phyloP scores from a whole-genome alignment of 2,888 invertebrate species.

The Agrypnus murinus region DNA sequence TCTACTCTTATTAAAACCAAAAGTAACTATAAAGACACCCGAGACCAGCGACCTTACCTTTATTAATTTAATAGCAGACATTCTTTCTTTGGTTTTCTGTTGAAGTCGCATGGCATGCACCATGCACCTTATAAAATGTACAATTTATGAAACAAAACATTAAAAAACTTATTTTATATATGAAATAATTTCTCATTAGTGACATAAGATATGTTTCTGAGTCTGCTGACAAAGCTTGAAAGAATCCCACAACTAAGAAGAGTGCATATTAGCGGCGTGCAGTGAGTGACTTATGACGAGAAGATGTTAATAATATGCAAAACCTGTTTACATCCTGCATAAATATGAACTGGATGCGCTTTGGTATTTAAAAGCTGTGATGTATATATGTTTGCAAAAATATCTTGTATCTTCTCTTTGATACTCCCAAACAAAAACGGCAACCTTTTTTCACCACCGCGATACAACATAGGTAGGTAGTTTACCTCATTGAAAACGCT shows the following conservation, averaged over 20 bases:
- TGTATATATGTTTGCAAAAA: conserved; percentile 32
- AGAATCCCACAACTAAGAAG: conserved; percentile 52
- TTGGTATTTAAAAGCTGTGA: conserved; percentile 34
- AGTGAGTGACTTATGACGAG: conserved; percentile 61
- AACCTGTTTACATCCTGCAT: conserved; percentile 56
- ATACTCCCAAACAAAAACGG: conserved; percentile 23
- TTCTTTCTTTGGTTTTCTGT: conserved; percentile 35
- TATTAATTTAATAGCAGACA: conserved; percentile 32
- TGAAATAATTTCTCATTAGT: conserved; percentile 62
- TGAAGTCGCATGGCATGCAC: conserved; percentile 27
- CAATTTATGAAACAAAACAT: conserved; percentile 40
- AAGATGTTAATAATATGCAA: conserved; percentile 58
- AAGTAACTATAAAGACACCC: no score
- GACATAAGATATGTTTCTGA: conserved; percentile 59
- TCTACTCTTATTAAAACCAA: no score
- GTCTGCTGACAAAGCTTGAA: conserved; percentile 61
- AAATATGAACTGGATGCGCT: conserved; percentile 37
- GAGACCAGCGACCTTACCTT: conserved; percentile 27
- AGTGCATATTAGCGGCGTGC: conserved; percentile 58
- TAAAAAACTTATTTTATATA: conserved; percentile 55
- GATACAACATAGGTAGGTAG: no score
- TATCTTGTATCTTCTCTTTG: conserved; percentile 32
- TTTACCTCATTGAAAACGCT: not conserved
- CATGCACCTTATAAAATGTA: conserved; percentile 40
- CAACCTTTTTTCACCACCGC: conserved; percentile 5